Percentiles rank a stretch among this genome's conserved stretches.
Evolutionary conservation across 2,888 invertebrate species (phyloP).

Genomic region (Pharmacophagus antenor): DNA sequence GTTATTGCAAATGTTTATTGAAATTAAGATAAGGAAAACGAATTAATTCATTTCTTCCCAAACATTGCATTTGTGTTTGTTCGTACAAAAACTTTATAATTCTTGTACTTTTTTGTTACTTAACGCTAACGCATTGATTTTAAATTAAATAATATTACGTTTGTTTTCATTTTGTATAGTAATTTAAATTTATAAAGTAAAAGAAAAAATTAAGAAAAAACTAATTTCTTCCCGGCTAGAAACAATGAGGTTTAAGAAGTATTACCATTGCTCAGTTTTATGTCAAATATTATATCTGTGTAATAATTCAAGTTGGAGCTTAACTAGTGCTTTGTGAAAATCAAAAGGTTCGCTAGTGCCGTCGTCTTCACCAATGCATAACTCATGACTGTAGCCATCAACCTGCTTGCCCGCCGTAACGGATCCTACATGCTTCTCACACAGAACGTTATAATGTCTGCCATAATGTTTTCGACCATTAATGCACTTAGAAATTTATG

Average conservation of each 20-base stretch:
- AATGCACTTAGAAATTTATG: conserved; percentile 14
- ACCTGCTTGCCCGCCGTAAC: conserved; percentile 16
- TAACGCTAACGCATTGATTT: no score
- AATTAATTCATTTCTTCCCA: background rate
- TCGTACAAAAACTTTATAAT: background rate
- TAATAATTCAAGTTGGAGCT: background rate
- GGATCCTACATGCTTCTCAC: background rate
- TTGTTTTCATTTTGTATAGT: no score
- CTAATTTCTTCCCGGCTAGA: no score
- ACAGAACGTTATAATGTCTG: conserved; percentile 8
- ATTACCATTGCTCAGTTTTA: no score
- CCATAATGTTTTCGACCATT: conserved; percentile 17
- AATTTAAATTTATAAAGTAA: no score
- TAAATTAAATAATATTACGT: no score
- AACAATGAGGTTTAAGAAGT: no score
- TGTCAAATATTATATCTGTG: background rate
- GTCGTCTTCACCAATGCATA: conserved; percentile 23
- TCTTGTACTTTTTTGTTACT: no score
- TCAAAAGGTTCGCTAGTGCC: conserved; percentile 20
- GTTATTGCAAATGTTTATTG: background rate
- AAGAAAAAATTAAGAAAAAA: no score
- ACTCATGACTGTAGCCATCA: conserved; percentile 22
- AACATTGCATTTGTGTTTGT: background rate
- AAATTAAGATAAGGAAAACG: background rate
- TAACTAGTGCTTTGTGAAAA: conserved; percentile 14